These are phyloP conservation scores for Brienomyrus brachyistius DNA, from an alignment of 2,113 vertebrate species.

Conservation along the genomic window DNA sequence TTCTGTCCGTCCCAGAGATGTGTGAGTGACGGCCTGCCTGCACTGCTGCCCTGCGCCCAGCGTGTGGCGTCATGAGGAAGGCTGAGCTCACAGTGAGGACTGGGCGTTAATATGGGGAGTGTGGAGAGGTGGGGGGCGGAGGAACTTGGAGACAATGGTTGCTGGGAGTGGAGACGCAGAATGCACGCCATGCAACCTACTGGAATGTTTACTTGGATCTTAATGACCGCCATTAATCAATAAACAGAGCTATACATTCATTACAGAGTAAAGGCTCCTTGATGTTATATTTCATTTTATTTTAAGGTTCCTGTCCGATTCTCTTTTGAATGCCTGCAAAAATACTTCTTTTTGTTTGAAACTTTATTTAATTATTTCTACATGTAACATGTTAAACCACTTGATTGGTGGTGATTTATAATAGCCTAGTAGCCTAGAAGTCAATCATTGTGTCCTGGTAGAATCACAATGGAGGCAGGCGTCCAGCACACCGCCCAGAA, in stretches of 20 bases:
- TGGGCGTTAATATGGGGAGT: conserved; percentile 15
- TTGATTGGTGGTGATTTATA: conserved; percentile 11
- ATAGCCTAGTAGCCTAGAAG: neutral
- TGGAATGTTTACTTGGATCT: conserved; percentile 15
- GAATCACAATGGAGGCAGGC: neutral
- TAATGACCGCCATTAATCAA: conserved; percentile 25
- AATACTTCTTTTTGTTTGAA: neutral
- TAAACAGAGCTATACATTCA: conserved; percentile 13
- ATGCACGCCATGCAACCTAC: conserved; percentile 24
- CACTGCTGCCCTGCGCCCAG: conserved; percentile 8
- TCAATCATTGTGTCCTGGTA: neutral
- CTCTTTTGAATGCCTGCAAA: neutral
- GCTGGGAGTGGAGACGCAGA: conserved; percentile 16
- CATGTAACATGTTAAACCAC: neutral
- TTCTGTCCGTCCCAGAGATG: neutral
- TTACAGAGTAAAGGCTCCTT: neutral
- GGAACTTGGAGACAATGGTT: conserved; percentile 22
- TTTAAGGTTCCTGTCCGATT: neutral
- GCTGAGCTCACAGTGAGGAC: neutral
- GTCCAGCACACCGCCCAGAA: neutral
- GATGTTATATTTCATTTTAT: neutral
- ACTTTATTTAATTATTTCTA: neutral
- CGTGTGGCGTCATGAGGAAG: conserved; percentile 5
- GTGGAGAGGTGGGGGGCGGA: neutral
- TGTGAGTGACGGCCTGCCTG: neutral